Evolutionary conservation across 2,797 vertebrate species (phyloP).

Genomic region (Apodemus agrarius): DNA sequence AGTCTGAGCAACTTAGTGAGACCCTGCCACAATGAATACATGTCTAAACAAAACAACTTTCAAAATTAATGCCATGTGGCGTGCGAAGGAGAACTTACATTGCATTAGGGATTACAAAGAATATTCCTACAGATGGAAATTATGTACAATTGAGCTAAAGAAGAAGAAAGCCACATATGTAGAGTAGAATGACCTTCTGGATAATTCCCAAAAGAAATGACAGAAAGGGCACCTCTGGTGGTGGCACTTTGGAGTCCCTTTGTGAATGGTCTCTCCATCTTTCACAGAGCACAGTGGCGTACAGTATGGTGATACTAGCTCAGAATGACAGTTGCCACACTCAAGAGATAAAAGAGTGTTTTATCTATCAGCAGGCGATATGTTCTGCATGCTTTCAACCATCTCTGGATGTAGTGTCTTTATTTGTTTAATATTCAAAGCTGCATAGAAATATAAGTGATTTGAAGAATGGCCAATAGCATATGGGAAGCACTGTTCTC

Average conservation of each 20-base stretch:
- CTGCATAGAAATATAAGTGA: not conserved
- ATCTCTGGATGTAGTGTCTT: not conserved
- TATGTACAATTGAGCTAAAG: not conserved
- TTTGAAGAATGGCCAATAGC: no score
- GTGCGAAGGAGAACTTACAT: not conserved
- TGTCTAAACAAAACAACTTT: not conserved
- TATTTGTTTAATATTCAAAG: not conserved
- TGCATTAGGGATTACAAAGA: not conserved
- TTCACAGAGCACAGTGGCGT: not conserved
- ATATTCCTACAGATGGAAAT: not conserved
- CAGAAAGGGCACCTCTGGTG: fast-evolving
- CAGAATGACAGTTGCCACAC: not conserved
- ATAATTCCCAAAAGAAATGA: not conserved
- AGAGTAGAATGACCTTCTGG: not conserved
- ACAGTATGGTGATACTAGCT: fast-evolving
- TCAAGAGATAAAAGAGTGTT: not conserved
- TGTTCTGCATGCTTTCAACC: not conserved
- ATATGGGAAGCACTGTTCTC: not conserved
- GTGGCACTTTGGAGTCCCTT: not conserved
- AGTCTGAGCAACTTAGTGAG: not conserved
- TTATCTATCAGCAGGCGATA: not conserved
- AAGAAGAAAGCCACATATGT: not conserved
- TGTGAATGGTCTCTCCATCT: not conserved
- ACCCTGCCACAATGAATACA: not conserved
- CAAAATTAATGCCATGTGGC: not conserved